Conservation (phyloP, 2,113 vertebrate species). For the Centropus bengalensis region DNA sequence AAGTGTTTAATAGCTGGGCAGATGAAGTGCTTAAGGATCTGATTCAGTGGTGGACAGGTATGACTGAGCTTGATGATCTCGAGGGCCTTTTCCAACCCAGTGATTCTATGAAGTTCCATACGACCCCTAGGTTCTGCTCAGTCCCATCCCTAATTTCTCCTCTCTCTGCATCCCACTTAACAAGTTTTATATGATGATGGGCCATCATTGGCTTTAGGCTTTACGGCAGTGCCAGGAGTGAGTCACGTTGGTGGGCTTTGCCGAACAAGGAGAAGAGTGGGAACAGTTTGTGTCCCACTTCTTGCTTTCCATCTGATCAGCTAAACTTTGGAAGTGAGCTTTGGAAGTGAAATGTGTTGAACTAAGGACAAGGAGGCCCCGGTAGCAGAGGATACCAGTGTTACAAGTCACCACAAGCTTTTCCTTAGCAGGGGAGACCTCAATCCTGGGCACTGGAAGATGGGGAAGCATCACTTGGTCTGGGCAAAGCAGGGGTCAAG, state of each 20-base stretch:
- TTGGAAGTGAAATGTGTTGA: background rate
- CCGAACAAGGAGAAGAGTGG: background rate
- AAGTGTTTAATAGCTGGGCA: too few species aligned
- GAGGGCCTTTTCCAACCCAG: too few species aligned
- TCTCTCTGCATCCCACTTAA: background rate
- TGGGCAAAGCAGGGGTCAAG: background rate
- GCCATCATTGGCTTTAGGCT: background rate
- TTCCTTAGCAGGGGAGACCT: background rate
- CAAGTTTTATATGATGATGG: background rate
- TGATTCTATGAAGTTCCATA: too few species aligned
- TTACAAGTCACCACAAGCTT: background rate
- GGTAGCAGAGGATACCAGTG: background rate
- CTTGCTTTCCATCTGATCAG: background rate
- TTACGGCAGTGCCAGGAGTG: background rate
- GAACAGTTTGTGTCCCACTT: background rate
- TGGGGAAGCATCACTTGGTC: background rate
- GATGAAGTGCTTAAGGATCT: too few species aligned
- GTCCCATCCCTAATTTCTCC: background rate
- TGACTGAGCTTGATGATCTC: too few species aligned
- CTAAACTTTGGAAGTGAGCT: background rate
- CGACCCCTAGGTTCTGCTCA: background rate
- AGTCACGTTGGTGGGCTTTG: background rate
- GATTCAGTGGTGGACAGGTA: too few species aligned
- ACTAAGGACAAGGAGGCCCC: background rate
- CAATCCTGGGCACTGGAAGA: background rate